Conservation (phyloP, 2,888 invertebrate genomes). For the Therioaphis trifolii region DNA sequence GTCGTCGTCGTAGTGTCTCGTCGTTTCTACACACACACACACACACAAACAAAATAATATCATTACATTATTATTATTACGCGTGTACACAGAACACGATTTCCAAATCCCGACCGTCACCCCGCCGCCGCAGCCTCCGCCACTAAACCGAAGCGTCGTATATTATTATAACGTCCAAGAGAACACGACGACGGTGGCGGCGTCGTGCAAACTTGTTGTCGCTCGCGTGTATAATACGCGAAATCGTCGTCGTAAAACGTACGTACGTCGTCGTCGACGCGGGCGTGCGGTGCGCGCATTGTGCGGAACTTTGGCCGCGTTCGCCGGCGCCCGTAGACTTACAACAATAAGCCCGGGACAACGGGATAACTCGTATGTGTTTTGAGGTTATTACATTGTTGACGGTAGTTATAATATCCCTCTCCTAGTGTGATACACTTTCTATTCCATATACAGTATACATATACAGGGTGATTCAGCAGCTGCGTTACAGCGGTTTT, state of each 20-base stretch:
- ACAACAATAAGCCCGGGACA: neutral
- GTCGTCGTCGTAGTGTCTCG: too few species aligned
- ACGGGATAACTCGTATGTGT: neutral
- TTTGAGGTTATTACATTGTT: neutral
- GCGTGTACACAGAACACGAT: too few species aligned
- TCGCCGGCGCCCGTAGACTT: neutral
- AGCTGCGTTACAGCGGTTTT: too few species aligned
- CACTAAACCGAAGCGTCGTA: neutral
- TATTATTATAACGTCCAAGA: neutral
- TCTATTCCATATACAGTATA: too few species aligned
- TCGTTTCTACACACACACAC: neutral
- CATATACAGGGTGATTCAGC: too few species aligned
- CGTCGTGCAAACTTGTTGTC: neutral
- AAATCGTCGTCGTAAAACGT: constrained; percentile 20
- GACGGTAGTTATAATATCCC: neutral
- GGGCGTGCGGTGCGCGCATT: neutral
- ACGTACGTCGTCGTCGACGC: neutral
- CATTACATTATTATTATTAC: too few species aligned
- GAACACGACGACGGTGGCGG: neutral
- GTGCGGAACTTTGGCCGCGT: neutral
- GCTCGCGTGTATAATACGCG: neutral
- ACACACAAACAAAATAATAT: neutral
- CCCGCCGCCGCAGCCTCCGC: too few species aligned
- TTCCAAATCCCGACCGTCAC: too few species aligned
- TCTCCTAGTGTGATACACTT: too few species aligned